These are phyloP conservation scores for Cosmia trapezina DNA, from an alignment of 2,888 invertebrate genomes.

Conservation along the genomic window DNA sequence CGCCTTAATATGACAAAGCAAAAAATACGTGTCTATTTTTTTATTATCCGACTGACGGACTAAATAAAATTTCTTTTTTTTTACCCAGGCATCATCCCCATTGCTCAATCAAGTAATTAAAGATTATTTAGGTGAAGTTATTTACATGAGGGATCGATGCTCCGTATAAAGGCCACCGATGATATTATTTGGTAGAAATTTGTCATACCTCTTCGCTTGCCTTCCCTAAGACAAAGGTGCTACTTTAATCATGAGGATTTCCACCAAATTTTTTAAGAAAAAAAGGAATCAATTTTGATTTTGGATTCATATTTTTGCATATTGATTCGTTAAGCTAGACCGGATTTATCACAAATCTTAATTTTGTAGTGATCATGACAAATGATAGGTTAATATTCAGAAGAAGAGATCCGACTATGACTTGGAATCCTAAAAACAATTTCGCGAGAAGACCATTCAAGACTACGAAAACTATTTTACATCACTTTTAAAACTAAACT, in stretches of 20 bases:
- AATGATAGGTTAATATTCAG: background rate
- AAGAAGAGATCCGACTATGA: background rate
- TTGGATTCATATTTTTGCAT: too few relatives aligned
- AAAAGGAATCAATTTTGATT: too few relatives aligned
- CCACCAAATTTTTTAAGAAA: background rate
- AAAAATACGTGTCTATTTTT: too few relatives aligned
- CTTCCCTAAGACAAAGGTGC: background rate
- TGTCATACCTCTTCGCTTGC: background rate
- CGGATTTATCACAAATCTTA: background rate
- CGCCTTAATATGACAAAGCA: too few relatives aligned
- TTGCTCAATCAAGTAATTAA: background rate
- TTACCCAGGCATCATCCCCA: too few relatives aligned
- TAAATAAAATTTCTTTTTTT: too few relatives aligned
- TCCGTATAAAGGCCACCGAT: background rate
- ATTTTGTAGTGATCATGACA: background rate
- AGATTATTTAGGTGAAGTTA: background rate
- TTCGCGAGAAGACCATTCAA: background rate
- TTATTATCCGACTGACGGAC: too few relatives aligned
- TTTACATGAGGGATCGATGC: background rate
- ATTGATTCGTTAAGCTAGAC: background rate
- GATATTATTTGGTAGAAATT: background rate
- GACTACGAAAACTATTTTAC: background rate
- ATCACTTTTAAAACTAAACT: conserved; percentile 15
- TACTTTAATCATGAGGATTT: background rate
- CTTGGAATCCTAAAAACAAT: background rate